A percentile compares a stretch with the other conserved stretches of the same genome.
These are phyloP conservation scores for Sinocyclocheilus rhinocerous DNA, from an alignment of 2,113 vertebrate species.

Conservation along the genomic window DNA sequence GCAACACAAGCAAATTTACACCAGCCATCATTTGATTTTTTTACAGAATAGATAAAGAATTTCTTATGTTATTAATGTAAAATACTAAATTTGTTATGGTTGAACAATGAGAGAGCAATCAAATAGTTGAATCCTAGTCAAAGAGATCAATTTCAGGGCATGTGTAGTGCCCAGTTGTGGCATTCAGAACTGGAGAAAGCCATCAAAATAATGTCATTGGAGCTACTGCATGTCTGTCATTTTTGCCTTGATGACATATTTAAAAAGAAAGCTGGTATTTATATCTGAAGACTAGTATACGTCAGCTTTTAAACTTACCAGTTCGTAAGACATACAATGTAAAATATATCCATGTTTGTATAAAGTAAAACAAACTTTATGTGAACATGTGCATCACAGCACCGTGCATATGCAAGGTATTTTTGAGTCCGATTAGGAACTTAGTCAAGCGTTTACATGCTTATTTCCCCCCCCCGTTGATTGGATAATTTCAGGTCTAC, in stretches of 20 bases:
- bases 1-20: background rate
- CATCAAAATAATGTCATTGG: too few relatives aligned
- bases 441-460: background rate
- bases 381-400: background rate
- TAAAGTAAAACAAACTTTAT: background rate
- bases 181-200: too few relatives aligned
- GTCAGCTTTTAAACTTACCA: background rate
- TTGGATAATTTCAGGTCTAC: background rate
- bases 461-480: background rate
- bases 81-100: background rate
- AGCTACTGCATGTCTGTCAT: too few relatives aligned
- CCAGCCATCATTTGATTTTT: background rate
- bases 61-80: background rate
- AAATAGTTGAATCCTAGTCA: background rate
- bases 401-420: background rate
- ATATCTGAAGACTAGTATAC: background rate
- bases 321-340: background rate
- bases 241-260: too few relatives aligned
- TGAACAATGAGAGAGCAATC: background rate
- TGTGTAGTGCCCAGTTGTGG: too few relatives aligned
- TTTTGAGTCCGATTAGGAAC: background rate
- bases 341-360: background rate
- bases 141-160: background rate
- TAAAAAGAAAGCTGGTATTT: background rate
- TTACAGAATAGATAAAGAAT: background rate